Evolutionary conservation across 2,888 invertebrate genomes (phyloP), one percentile per base, ranked within the genome.

Genomic region (Hyposoter didymator): DNA sequence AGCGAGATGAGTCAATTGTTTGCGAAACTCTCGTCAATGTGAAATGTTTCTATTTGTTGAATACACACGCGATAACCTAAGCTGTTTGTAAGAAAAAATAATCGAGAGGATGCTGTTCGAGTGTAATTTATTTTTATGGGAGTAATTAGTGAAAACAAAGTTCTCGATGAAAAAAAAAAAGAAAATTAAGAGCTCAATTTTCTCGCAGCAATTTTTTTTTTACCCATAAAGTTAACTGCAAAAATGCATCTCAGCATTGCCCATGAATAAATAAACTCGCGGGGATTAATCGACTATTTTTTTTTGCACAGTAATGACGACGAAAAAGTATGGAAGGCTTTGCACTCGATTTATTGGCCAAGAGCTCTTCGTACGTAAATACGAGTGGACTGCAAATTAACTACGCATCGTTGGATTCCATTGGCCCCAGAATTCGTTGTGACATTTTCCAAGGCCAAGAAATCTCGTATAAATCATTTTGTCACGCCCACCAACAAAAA

Each of bases 391-490:
- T 10, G 28, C 12, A 12, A 59, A 28, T 59, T 59, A 28, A 59
- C n/a, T 59, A 22, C 55, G 14, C 55, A 12, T 4, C 55, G 55
- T 28, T 59, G 19, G 4, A 59, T 28, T 59, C 28, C 22, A 14
- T 22, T 28, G 55, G 6, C 12, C 55, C 12, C 28, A 59, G 28
- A 28, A 28, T 28, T 14, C 8, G 28, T 59, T 28, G 22, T 59
- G 55, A 28, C 22, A 28, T 59, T 59, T 28, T 28, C 55, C 28
- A 59, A 28, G 55, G 28, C 55, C 14, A 14, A 28, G 3, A 28
- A 19, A 64, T 64, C 35, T n/a, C 64, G 64, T n/a, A 10, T 39
- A n/a, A 35, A 66, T 76, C 59, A 45, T 79, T 72, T 73, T 43
- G 66, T 66, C 64, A 73, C 39, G 72, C 10, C 28, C 55, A 59